Evolutionary conservation across 2,113 vertebrate species (phyloP).

Genomic region (Coptodon bakossiorum): DNA sequence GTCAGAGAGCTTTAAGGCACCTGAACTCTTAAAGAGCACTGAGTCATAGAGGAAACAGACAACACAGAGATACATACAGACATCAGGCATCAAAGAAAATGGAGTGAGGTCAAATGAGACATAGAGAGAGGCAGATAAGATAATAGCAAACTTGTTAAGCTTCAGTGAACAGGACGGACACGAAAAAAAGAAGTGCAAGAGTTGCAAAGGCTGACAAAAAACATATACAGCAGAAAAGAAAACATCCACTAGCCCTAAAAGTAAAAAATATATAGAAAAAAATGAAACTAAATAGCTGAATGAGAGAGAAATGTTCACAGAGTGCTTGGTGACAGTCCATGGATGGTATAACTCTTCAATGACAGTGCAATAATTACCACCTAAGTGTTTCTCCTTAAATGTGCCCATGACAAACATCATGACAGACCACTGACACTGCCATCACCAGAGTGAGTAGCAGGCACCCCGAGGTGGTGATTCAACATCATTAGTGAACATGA

Average conservation of each 20-base stretch:
- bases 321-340: not conserved
- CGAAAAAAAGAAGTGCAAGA: not conserved
- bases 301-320: not conserved
- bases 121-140: not conserved
- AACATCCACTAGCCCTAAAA: not conserved
- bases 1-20: not conserved
- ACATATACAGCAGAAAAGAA: not conserved
- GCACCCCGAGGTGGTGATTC: constrained; percentile 62
- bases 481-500: constrained; percentile 76
- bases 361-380: constrained; percentile 48
- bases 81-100: not conserved
- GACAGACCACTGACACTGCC: constrained; percentile 32
- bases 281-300: not conserved
- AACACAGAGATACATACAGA: not conserved
- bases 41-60: not conserved
- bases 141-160: not conserved
- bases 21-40: not conserved
- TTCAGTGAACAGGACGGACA: not conserved
- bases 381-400: constrained; percentile 54
- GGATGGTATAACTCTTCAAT: constrained; percentile 14
- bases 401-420: constrained; percentile 64
- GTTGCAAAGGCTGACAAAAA: not conserved
- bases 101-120: constrained; percentile 1
- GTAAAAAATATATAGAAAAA: not conserved
- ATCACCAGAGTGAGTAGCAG: constrained; percentile 52